Evolutionary conservation across 2,113 vertebrate species (phyloP).

Genomic region (Ranitomeya imitator): DNA sequence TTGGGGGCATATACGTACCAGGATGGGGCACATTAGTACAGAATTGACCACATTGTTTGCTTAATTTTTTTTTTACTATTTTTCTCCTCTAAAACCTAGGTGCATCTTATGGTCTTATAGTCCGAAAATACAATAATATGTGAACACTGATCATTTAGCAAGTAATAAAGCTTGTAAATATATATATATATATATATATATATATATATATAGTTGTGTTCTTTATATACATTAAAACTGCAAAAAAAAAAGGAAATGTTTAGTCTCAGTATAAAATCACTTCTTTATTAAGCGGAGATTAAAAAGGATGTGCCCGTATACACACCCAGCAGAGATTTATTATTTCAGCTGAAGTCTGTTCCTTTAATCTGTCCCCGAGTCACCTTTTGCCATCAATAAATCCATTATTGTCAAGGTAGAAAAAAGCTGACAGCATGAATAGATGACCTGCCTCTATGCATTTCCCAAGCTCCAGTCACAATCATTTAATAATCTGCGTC

Average conservation of each 20-base stretch:
- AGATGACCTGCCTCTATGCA: slow-evolving; percentile 38
- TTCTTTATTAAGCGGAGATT: neutral
- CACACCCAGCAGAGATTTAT: slow-evolving; percentile 29
- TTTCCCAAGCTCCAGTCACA: slow-evolving; percentile 33
- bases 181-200: no score
- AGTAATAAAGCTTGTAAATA: no score
- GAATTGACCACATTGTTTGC: no score
- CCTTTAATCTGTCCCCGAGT: slow-evolving; percentile 46
- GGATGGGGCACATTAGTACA: no score
- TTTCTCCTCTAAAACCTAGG: no score
- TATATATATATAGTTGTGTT: no score
- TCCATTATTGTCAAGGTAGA: slow-evolving; percentile 47
- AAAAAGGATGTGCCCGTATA: slow-evolving; percentile 16
- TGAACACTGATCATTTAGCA: no score
- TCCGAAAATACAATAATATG: no score
- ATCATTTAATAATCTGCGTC: slow-evolving; percentile 47
- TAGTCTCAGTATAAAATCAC: neutral
- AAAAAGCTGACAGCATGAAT: slow-evolving; percentile 52
- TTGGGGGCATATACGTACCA: no score
- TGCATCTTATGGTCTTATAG: no score
- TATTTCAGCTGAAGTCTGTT: slow-evolving; percentile 43
- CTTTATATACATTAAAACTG: no score
- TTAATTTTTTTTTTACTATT: no score
- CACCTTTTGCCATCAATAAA: slow-evolving; percentile 53
- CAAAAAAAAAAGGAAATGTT: neutral